Conservation (phyloP, 1,140 invertebrate species). For the Zophobas morio region DNA sequence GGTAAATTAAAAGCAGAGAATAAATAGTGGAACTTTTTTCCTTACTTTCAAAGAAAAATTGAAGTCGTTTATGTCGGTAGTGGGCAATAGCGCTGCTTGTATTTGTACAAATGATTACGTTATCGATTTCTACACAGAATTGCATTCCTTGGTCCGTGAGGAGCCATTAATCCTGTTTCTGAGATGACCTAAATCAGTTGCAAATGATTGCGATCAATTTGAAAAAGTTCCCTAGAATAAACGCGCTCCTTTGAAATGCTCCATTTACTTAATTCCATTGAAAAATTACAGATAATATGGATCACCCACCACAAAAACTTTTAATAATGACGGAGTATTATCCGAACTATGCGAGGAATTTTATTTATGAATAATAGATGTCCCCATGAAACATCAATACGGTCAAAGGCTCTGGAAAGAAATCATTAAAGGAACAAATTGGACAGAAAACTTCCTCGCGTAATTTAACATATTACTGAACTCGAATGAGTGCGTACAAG, state of each 20-base stretch:
- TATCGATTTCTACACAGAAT: conserved; percentile 20
- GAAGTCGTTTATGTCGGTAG: neutral
- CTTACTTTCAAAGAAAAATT: conserved; percentile 24
- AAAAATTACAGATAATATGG: conserved; percentile 6
- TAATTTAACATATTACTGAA: conserved; percentile 29
- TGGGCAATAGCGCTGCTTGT: conserved; percentile 19
- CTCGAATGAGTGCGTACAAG: neutral
- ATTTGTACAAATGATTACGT: conserved; percentile 42
- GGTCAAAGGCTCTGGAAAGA: conserved; percentile 12
- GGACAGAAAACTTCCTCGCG: conserved; percentile 14
- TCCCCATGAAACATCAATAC: conserved; percentile 29
- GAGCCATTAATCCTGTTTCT: conserved; percentile 26
- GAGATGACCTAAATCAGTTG: conserved; percentile 30
- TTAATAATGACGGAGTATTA: neutral
- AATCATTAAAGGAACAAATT: conserved; percentile 30
- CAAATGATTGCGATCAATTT: conserved; percentile 21
- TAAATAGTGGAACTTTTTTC: conserved; percentile 9
- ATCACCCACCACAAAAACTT: neutral
- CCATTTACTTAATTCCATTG: conserved; percentile 15
- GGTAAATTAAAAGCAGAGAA: neutral
- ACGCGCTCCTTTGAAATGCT: neutral
- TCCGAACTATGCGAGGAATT: conserved; percentile 1
- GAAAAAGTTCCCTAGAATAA: conserved; percentile 6
- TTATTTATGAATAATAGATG: conserved; percentile 30
- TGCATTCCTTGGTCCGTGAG: conserved; percentile 19